phyloP scores from a whole-genome alignment of 2,888 invertebrate genomes.

The Cerastis rubricosa region DNA sequence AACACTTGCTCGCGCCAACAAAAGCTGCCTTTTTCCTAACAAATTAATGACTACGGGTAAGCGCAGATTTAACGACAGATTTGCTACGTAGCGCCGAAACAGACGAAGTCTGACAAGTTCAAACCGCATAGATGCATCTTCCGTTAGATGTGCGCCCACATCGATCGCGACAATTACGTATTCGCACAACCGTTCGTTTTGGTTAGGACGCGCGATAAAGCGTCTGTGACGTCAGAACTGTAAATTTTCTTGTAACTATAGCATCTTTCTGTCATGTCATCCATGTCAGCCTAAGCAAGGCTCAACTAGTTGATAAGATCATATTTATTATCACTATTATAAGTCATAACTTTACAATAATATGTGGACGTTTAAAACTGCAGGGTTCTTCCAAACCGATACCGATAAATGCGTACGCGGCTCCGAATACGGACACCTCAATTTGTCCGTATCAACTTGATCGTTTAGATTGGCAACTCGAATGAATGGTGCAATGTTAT shows the following conservation, averaged over 20 bases:
- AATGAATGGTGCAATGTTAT: slow-evolving; percentile 4
- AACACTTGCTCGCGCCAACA: background rate
- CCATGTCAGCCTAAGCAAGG: slow-evolving; percentile 45
- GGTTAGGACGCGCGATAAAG: background rate
- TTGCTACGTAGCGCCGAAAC: too few species aligned
- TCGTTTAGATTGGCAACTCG: background rate
- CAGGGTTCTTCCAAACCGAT: background rate
- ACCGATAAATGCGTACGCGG: background rate
- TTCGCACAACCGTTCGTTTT: background rate
- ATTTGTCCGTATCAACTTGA: background rate
- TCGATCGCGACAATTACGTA: background rate
- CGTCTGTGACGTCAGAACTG: slow-evolving; percentile 27
- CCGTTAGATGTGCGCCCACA: background rate
- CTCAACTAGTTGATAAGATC: slow-evolving; percentile 49
- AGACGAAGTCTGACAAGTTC: background rate
- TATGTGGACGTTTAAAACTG: slow-evolving; percentile 41
- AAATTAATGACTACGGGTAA: too few species aligned
- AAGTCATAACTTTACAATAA: slow-evolving; percentile 31
- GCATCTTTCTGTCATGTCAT: slow-evolving; percentile 31
- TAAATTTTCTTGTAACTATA: slow-evolving; percentile 18
- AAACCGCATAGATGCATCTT: background rate
- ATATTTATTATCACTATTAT: slow-evolving; percentile 47
- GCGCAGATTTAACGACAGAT: too few species aligned
- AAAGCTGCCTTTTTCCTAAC: too few species aligned
- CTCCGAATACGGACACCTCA: background rate